Evolutionary conservation across 2,113 vertebrate species (phyloP).

Genomic region (Dendrocopos noguchii): DNA sequence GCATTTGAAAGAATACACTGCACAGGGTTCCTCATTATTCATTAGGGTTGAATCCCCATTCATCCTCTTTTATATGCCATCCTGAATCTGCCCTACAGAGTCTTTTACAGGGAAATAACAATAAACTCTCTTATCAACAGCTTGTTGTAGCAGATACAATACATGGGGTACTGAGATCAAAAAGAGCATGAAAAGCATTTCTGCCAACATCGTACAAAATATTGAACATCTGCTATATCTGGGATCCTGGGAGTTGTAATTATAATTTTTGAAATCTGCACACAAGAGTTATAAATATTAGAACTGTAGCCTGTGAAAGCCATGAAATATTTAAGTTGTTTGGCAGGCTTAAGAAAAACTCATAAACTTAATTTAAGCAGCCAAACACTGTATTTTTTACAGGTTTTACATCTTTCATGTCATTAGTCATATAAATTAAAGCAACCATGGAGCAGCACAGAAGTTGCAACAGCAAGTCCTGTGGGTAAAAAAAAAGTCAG

Average conservation of each 20-base stretch:
- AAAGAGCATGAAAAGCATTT: slow-evolving; percentile 83
- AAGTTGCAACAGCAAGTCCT: slow-evolving; percentile 64
- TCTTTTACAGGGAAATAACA: slow-evolving; percentile 71
- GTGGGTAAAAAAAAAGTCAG: slow-evolving; percentile 45
- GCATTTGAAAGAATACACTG: slow-evolving; percentile 21
- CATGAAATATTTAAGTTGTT: slow-evolving; percentile 89
- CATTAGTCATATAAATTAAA: slow-evolving; percentile 84
- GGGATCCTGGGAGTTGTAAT: slow-evolving; percentile 86
- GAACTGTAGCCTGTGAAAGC: slow-evolving; percentile 84
- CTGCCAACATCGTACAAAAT: slow-evolving; percentile 85
- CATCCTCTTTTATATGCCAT: slow-evolving; percentile 32
- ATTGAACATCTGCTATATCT: slow-evolving; percentile 88
- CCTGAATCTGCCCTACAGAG: slow-evolving; percentile 57
- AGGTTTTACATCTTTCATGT: slow-evolving; percentile 81
- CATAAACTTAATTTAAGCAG: slow-evolving; percentile 87
- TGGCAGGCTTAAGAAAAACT: slow-evolving; percentile 86
- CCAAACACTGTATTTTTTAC: slow-evolving; percentile 82
- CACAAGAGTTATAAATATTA: slow-evolving; percentile 90
- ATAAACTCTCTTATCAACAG: slow-evolving; percentile 83
- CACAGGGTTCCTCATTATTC: slow-evolving; percentile 58
- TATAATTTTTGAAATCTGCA: slow-evolving; percentile 88
- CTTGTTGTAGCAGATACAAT: slow-evolving; percentile 84
- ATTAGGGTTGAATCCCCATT: slow-evolving; percentile 39
- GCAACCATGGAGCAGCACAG: slow-evolving; percentile 58
- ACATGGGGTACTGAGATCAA: slow-evolving; percentile 80